A percentile compares a stretch with the other conserved stretches of the same genome.
phyloP scores from a whole-genome alignment of 2,113 vertebrate genomes.

The Caloenas nicobarica region DNA sequence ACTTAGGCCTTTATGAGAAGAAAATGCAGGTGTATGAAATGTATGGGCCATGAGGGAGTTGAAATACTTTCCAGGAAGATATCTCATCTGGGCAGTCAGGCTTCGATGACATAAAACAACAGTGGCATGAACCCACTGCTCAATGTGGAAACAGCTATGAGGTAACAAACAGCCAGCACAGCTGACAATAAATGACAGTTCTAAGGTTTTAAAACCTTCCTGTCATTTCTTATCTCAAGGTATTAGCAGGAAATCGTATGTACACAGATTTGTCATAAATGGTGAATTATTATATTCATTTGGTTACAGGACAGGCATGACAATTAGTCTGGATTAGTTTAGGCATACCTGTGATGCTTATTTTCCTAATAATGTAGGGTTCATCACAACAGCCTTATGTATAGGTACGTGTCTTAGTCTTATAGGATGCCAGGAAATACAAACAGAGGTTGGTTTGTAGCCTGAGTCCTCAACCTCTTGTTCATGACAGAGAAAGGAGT shows the following conservation, averaged over 20 bases:
- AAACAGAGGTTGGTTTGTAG: background rate
- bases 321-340: background rate
- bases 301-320: background rate
- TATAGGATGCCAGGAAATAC: background rate
- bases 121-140: background rate
- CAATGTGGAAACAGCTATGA: background rate
- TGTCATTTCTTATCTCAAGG: background rate
- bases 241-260: background rate
- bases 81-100: background rate
- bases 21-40: background rate
- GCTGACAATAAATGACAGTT: background rate
- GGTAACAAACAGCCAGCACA: background rate
- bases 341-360: too few species aligned
- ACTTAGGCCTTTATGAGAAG: background rate
- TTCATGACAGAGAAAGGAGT: background rate
- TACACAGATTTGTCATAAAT: background rate
- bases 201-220: background rate
- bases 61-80: background rate
- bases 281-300: background rate
- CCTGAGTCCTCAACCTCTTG: background rate
- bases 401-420: background rate
- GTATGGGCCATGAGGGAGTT: background rate
- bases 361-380: background rate
- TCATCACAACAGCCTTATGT: background rate
- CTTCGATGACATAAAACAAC: background rate